Percentiles rank a stretch among this genome's conserved stretches.
Conservation (phyloP, 1,140 invertebrate genomes). For the Pantala flavescens region DNA sequence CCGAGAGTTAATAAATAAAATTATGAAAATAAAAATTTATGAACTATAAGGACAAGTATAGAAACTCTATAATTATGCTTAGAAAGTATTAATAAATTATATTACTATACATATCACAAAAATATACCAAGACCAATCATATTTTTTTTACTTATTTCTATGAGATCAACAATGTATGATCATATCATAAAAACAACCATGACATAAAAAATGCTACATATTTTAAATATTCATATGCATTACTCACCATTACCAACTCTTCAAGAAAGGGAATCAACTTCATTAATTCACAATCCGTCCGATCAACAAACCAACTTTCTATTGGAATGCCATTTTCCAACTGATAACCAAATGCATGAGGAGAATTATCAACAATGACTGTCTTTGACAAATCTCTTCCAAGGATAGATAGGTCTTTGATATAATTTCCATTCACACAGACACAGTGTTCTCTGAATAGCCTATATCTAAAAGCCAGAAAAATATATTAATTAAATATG, state of each 20-base stretch:
- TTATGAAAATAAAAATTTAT: background rate
- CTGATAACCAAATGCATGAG: constrained; percentile 87
- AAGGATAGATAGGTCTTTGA: constrained; percentile 89
- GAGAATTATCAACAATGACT: constrained; percentile 87
- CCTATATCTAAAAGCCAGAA: constrained; percentile 46
- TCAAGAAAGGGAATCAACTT: constrained; percentile 91
- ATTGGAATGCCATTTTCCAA: constrained; percentile 95
- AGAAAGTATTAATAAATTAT: constrained; percentile 19
- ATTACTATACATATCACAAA: background rate
- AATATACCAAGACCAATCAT: too few species aligned
- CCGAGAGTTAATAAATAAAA: background rate
- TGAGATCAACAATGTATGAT: too few species aligned
- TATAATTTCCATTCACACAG: constrained; percentile 91
- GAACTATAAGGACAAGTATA: too few species aligned
- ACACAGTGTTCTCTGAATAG: constrained; percentile 93
- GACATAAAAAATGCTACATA: background rate
- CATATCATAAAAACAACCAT: too few species aligned
- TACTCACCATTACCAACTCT: constrained; percentile 63
- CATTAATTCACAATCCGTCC: constrained; percentile 79
- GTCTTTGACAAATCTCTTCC: constrained; percentile 86
- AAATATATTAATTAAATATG: background rate
- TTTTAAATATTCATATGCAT: constrained; percentile 12
- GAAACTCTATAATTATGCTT: too few species aligned
- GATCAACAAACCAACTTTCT: constrained; percentile 93
- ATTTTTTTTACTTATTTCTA: too few species aligned